phyloP scores from a whole-genome alignment of 2,888 invertebrate genomes.

The Nomada goodeniana region DNA sequence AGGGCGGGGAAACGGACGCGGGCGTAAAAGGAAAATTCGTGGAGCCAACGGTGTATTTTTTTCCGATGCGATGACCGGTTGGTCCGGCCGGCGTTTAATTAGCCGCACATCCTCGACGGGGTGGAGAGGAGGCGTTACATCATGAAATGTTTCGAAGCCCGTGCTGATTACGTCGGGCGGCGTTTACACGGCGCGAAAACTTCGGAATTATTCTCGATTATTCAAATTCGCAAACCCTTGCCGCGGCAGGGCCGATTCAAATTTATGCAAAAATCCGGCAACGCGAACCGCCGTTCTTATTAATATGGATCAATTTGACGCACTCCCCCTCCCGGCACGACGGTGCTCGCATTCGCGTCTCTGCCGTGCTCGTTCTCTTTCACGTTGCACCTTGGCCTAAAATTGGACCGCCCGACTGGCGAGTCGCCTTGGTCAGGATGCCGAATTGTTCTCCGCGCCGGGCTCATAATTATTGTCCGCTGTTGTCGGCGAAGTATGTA shows the following conservation, averaged over 20 bases:
- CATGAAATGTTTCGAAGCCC: slow-evolving; percentile 68
- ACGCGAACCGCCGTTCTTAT: slow-evolving; percentile 77
- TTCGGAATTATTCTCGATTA: slow-evolving; percentile 80
- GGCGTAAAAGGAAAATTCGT: slow-evolving; percentile 31
- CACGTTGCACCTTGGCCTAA: slow-evolving; percentile 15
- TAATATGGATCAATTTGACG: slow-evolving; percentile 81
- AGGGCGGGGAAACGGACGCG: background rate
- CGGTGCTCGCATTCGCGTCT: slow-evolving; percentile 5
- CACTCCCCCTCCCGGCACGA: slow-evolving; percentile 31
- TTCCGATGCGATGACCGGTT: slow-evolving; percentile 43
- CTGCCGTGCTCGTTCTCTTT: slow-evolving; percentile 11
- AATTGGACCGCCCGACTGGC: slow-evolving; percentile 54
- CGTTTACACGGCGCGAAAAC: slow-evolving; percentile 75
- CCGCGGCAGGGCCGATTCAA: slow-evolving; percentile 75
- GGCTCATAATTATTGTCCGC: background rate
- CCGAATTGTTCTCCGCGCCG: background rate
- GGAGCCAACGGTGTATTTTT: slow-evolving; percentile 66
- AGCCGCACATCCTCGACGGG: slow-evolving; percentile 57
- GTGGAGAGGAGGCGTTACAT: slow-evolving; percentile 63
- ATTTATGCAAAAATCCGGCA: slow-evolving; percentile 80
- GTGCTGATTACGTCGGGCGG: slow-evolving; percentile 66
- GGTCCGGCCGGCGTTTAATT: slow-evolving; percentile 61
- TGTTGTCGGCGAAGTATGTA: background rate
- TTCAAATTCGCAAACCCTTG: slow-evolving; percentile 79
- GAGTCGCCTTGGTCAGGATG: slow-evolving; percentile 7